Conservation (phyloP, 2,113 vertebrate genomes). For the Calyptommatus sinebrachiatus region DNA sequence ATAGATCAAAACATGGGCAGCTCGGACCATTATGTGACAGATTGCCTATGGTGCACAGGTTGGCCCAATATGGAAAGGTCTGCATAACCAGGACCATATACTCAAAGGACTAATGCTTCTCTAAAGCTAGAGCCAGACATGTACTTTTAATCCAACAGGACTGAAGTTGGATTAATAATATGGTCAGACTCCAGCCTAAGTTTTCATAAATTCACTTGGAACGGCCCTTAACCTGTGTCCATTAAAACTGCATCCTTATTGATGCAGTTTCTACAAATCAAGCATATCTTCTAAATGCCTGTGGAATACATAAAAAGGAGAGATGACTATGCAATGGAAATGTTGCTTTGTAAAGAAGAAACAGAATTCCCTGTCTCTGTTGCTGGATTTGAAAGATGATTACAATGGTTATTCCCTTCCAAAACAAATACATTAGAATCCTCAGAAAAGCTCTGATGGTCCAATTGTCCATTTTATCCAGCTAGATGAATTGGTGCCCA, state of each 20-base stretch:
- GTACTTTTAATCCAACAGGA: no score
- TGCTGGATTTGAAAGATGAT: neutral
- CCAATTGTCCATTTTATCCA: neutral
- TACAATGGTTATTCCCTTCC: neutral
- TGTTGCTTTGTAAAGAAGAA: no score
- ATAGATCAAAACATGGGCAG: no score
- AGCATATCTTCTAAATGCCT: neutral
- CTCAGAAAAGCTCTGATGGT: no score
- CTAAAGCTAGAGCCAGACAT: no score
- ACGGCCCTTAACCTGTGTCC: neutral
- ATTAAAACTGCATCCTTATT: neutral
- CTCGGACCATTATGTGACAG: no score
- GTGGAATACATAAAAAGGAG: neutral
- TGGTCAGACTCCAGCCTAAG: neutral
- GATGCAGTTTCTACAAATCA: neutral
- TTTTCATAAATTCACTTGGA: slow-evolving; percentile 3
- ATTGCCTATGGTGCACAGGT: no score
- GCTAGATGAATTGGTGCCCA: neutral
- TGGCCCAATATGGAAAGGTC: no score
- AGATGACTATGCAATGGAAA: neutral
- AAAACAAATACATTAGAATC: no score
- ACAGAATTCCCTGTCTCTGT: neutral
- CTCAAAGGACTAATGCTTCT: no score
- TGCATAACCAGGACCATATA: no score
- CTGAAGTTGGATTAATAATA: no score